Evolutionary conservation across 2,113 vertebrate genomes (phyloP).

Genomic region (Protomyctophum bolini): DNA sequence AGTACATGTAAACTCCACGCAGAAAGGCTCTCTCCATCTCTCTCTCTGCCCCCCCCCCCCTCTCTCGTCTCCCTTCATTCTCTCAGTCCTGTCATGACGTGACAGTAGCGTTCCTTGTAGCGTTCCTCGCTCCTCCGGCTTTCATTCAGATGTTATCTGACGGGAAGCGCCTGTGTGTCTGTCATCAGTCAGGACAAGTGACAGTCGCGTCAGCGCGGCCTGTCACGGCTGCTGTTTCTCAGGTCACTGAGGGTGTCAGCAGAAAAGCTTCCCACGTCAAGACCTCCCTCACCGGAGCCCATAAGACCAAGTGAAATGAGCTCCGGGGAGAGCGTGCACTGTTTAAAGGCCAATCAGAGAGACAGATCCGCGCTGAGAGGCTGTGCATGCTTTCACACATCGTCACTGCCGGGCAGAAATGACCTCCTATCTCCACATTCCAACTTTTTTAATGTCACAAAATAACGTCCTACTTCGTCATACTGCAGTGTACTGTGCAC

Average conservation of each 20-base stretch:
- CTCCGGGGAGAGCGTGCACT: not conserved
- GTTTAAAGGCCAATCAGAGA: too few relatives aligned
- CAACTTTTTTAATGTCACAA: too few relatives aligned
- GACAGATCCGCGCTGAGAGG: too few relatives aligned
- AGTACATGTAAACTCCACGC: too few relatives aligned
- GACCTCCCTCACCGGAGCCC: not conserved
- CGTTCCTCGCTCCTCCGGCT: conserved; percentile 45
- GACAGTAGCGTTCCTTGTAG: too few relatives aligned
- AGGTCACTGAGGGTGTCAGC: conserved; percentile 51
- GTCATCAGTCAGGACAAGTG: conserved; percentile 68
- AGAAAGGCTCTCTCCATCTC: not conserved
- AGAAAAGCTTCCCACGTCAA: conserved; percentile 7
- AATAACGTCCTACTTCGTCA: too few relatives aligned
- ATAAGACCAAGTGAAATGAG: not conserved
- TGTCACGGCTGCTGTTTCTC: conserved; percentile 69
- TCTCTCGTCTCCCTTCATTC: conserved; percentile 8
- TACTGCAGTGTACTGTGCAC: too few relatives aligned
- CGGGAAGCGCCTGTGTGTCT: conserved; percentile 58
- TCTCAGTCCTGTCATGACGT: conserved; percentile 39
- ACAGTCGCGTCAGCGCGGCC: conserved; percentile 52
- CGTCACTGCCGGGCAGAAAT: too few relatives aligned
- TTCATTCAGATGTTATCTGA: conserved; percentile 56
- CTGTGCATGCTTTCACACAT: too few relatives aligned
- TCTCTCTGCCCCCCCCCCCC: not conserved
- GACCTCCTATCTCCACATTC: too few relatives aligned